Conservation (phyloP, 2,113 vertebrate species). For the Plectropomus leopardus region DNA sequence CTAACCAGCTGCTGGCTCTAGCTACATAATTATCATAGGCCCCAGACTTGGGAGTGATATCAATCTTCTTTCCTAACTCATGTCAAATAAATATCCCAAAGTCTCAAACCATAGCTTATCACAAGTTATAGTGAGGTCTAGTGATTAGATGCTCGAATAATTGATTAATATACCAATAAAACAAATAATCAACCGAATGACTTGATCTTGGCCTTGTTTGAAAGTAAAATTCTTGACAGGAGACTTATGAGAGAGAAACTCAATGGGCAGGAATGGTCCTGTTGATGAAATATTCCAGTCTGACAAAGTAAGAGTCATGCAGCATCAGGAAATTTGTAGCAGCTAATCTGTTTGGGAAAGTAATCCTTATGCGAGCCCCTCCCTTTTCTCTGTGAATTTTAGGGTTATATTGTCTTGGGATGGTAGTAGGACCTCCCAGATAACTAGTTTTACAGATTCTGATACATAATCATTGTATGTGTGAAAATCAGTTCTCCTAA, state of each 20-base stretch:
- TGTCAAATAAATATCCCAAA: neutral
- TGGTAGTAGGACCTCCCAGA: conserved; percentile 36
- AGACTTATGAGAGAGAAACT: neutral
- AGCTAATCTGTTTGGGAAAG: conserved; percentile 1
- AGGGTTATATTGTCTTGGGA: conserved; percentile 15
- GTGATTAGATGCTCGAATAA: neutral
- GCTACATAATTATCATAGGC: neutral
- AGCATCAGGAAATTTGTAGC: neutral
- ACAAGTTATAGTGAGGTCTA: neutral
- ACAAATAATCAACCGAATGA: neutral
- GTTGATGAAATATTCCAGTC: neutral
- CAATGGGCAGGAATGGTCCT: neutral
- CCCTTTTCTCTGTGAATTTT: neutral
- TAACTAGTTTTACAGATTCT: conserved; percentile 25
- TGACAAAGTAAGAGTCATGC: neutral
- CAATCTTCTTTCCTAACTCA: neutral
- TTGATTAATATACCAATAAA: neutral
- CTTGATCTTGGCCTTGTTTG: neutral
- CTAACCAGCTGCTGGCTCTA: neutral
- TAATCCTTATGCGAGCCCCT: neutral
- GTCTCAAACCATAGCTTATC: neutral
- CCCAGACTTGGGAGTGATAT: neutral
- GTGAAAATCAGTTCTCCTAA: conserved; percentile 37
- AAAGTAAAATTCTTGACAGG: neutral
- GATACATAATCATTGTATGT: conserved; percentile 31